Percentiles rank a stretch among this genome's conserved stretches.
phyloP scores from a whole-genome alignment of 2,113 vertebrate species.

The Lasiurus cinereus region DNA sequence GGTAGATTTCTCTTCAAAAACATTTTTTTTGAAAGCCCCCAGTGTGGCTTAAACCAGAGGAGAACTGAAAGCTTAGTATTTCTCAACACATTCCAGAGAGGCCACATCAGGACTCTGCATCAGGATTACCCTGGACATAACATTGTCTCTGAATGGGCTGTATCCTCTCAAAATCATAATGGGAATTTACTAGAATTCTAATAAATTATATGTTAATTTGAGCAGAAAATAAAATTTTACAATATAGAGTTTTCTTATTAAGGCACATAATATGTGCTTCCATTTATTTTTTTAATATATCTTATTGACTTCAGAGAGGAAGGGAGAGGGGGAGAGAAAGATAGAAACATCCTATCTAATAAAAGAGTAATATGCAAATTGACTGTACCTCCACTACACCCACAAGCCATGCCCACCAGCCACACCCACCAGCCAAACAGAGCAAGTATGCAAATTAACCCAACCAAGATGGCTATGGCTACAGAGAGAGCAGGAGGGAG shows the following conservation, averaged over 20 bases:
- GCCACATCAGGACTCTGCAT: neutral
- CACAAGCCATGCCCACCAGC: too few species aligned
- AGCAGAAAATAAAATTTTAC: neutral
- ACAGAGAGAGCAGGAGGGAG: too few species aligned
- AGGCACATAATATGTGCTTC: neutral
- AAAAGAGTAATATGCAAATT: too few species aligned
- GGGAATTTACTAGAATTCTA: neutral
- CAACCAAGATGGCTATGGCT: too few species aligned
- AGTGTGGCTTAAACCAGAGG: neutral
- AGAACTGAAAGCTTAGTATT: neutral
- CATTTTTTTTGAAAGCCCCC: neutral
- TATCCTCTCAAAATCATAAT: too few species aligned
- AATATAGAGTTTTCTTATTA: neutral
- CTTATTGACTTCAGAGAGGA: too few species aligned
- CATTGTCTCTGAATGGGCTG: neutral
- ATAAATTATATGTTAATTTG: neutral
- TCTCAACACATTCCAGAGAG: neutral
- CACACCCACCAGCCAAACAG: too few species aligned
- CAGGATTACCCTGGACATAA: neutral
- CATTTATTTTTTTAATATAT: neutral
- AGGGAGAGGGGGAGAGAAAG: too few species aligned
- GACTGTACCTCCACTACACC: too few species aligned
- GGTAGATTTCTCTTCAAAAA: neutral
- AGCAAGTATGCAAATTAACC: too few species aligned
- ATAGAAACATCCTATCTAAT: too few species aligned